Percentiles rank a stretch among this genome's conserved stretches.
Conservation (phyloP, 2,888 invertebrate genomes). For the Acanthosepion pharaonis region DNA sequence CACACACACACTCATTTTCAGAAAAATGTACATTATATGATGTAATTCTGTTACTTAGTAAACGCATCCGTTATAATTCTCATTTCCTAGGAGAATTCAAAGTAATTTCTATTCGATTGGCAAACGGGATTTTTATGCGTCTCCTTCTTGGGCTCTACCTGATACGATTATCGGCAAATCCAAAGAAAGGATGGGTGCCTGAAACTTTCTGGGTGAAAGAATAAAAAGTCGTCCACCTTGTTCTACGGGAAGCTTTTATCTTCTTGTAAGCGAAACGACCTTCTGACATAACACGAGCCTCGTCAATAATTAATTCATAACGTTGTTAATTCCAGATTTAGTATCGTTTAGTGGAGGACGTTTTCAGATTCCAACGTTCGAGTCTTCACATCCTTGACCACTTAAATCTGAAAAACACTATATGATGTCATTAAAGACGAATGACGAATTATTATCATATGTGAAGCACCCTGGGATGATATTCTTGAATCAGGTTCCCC, state of each 20-base stretch:
- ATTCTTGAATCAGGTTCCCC: background rate
- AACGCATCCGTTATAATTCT: background rate
- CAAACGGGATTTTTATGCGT: background rate
- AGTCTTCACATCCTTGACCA: background rate
- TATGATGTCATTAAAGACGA: slow-evolving; percentile 20
- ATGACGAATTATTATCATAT: slow-evolving; percentile 18
- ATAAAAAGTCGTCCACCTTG: background rate
- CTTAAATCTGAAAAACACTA: background rate
- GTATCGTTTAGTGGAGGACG: background rate
- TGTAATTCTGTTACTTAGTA: background rate
- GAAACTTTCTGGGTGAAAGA: background rate
- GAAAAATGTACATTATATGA: background rate
- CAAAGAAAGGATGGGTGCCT: background rate
- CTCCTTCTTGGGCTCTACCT: background rate
- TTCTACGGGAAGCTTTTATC: background rate
- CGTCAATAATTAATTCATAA: background rate
- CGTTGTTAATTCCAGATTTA: background rate
- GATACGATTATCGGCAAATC: background rate
- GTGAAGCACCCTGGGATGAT: background rate
- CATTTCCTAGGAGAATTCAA: background rate
- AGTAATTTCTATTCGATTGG: slow-evolving; percentile 33
- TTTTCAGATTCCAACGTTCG: background rate
- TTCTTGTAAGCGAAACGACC: background rate
- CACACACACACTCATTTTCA: background rate
- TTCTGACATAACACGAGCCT: background rate